Percentiles rank a stretch among this genome's conserved stretches.
These are phyloP conservation scores for Agonopterix arenella DNA, from an alignment of 2,888 invertebrate species.

Conservation along the genomic window DNA sequence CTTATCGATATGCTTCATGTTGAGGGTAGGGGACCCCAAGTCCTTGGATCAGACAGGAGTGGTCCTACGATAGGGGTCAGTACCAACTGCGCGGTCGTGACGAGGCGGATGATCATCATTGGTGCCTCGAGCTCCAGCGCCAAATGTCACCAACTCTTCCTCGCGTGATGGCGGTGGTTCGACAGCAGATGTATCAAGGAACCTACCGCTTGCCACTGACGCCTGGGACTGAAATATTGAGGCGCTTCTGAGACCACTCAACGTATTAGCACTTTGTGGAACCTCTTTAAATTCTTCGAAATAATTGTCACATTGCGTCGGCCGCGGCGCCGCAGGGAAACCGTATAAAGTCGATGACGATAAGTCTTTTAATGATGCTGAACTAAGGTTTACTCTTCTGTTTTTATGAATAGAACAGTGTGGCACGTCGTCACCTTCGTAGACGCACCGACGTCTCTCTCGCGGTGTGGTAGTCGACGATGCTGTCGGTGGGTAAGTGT, in stretches of 20 bases:
- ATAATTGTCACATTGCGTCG: conserved; percentile 78
- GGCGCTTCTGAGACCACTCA: conserved; percentile 64
- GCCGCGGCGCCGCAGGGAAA: conserved; percentile 79
- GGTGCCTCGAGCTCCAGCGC: conserved; percentile 71
- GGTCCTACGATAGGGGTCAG: conserved; percentile 76
- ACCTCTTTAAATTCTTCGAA: conserved; percentile 75
- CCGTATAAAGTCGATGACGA: conserved; percentile 77
- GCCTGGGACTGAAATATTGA: conserved; percentile 71
- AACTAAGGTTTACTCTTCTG: conserved; percentile 66
- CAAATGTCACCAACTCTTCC: conserved; percentile 84
- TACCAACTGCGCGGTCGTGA: conserved; percentile 66
- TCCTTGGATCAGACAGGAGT: conserved; percentile 73
- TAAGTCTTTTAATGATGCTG: conserved; percentile 77
- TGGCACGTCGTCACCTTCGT: conserved; percentile 76
- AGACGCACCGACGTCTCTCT: conserved; percentile 79
- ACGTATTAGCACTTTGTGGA: conserved; percentile 69
- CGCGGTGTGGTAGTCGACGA: conserved; percentile 67
- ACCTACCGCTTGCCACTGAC: conserved; percentile 82
- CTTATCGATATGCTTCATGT: conserved; percentile 70
- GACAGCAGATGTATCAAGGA: conserved; percentile 80
- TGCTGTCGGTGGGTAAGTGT: conserved; percentile 61
- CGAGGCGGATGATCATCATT: conserved; percentile 42
- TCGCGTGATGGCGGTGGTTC: conserved; percentile 80
- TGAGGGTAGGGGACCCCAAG: conserved; percentile 35
- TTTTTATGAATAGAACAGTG: conserved; percentile 78